Conservation (phyloP, 2,797 vertebrate species). For the Acrossocheilus fasciatus region DNA sequence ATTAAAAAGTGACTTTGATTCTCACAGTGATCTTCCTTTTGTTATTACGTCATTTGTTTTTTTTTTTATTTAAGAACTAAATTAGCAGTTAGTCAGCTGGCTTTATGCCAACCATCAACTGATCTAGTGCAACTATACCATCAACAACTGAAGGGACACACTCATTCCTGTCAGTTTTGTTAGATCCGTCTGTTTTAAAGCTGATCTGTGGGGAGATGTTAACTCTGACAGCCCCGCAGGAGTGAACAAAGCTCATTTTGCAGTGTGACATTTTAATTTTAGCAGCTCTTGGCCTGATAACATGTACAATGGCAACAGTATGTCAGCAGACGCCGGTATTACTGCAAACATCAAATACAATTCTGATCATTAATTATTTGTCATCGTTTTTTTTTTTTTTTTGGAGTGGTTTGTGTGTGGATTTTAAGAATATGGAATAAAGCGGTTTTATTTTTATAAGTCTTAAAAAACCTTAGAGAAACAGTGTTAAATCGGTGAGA, state of each 20-base stretch:
- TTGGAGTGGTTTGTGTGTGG: not conserved
- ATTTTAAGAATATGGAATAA: not conserved
- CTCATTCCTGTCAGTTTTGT: constrained; percentile 24
- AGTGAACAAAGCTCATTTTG: constrained; percentile 10
- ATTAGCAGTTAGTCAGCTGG: not conserved
- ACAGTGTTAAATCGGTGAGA: not conserved
- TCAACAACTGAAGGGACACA: not conserved
- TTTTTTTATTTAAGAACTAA: not conserved
- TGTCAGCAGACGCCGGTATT: not conserved
- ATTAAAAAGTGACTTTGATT: not conserved
- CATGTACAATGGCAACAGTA: not conserved
- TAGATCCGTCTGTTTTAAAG: constrained; percentile 6
- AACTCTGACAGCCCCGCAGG: constrained; percentile 23
- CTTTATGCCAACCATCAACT: not conserved
- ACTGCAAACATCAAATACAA: not conserved
- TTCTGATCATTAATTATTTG: not conserved
- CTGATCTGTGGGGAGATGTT: not conserved
- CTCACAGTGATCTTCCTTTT: not conserved
- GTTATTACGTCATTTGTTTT: not conserved
- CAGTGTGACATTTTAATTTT: constrained; percentile 24
- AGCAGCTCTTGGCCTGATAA: not conserved
- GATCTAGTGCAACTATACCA: not conserved
- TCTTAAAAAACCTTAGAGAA: not conserved
- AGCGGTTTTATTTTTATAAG: not conserved
- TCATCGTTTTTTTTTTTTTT: not conserved